Conservation (phyloP, 2,888 invertebrate species). For the Acronicta leporina region DNA sequence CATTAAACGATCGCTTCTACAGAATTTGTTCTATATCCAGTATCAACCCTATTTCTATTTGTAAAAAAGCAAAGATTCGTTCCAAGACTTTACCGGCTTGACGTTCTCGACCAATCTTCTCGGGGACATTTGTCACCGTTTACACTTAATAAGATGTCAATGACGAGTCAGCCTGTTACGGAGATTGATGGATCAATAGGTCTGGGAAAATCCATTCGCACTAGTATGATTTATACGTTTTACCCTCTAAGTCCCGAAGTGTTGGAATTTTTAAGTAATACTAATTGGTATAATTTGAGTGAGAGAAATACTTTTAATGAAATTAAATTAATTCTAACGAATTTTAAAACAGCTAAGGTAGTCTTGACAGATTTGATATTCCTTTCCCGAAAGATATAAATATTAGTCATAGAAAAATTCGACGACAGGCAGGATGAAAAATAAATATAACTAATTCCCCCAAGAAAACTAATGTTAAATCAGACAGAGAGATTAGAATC, state of each 20-base stretch:
- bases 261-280: too few relatives aligned
- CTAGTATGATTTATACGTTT: constrained; percentile 2
- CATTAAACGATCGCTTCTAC: neutral
- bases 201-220: constrained; percentile 33
- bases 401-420: too few relatives aligned
- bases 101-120: constrained; percentile 21
- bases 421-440: neutral
- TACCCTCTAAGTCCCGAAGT: too few relatives aligned
- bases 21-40: neutral
- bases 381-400: neutral
- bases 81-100: constrained; percentile 1
- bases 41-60: too few relatives aligned
- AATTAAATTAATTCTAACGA: too few relatives aligned
- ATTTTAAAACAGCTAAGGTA: too few relatives aligned
- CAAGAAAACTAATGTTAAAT: neutral
- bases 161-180: constrained; percentile 55
- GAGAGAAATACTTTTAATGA: too few relatives aligned
- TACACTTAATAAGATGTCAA: constrained; percentile 68
- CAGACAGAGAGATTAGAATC: too few relatives aligned
- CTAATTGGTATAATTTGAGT: too few relatives aligned
- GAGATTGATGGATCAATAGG: constrained; percentile 64
- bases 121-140: constrained; percentile 58
- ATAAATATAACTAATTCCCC: neutral
- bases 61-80: constrained; percentile 8
- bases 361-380: too few relatives aligned